phyloP scores from a whole-genome alignment of 2,888 invertebrate genomes.

The Hermaeophaga mercurialis region DNA sequence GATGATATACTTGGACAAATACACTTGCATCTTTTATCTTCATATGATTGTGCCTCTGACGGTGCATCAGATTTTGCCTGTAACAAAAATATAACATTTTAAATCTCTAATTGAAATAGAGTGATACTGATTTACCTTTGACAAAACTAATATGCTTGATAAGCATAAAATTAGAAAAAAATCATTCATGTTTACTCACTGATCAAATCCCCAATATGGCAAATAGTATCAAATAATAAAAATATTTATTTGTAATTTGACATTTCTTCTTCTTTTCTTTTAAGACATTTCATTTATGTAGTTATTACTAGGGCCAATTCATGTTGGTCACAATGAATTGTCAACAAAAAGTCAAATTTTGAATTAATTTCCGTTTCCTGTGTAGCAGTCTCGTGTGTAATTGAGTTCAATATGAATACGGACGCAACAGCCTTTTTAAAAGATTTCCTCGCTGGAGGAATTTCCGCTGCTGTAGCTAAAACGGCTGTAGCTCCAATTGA shows the following conservation, averaged over 20 bases:
- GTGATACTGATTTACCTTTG: background rate
- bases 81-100: constrained; percentile 19
- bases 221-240: no score
- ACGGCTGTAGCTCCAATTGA: constrained; percentile 75
- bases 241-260: no score
- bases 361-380: no score
- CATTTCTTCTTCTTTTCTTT: no score
- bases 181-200: constrained; percentile 16
- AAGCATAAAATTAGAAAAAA: constrained; percentile 3
- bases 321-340: no score
- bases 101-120: constrained; percentile 1
- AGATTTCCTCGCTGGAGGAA: constrained; percentile 71
- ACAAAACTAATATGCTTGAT: background rate
- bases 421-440: constrained; percentile 51
- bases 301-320: no score
- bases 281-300: no score
- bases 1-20: constrained; percentile 82
- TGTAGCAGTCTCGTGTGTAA: no score
- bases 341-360: no score
- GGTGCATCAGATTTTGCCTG: no score
- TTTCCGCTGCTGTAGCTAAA: constrained; percentile 74
- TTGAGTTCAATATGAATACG: no score
- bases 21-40: constrained; percentile 86
- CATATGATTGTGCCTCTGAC: constrained; percentile 79
- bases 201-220: no score